A percentile compares a stretch with the other conserved stretches of the same genome.
Evolutionary conservation across 2,113 vertebrate genomes (phyloP).

Genomic region (Microcebus tavaratra): DNA sequence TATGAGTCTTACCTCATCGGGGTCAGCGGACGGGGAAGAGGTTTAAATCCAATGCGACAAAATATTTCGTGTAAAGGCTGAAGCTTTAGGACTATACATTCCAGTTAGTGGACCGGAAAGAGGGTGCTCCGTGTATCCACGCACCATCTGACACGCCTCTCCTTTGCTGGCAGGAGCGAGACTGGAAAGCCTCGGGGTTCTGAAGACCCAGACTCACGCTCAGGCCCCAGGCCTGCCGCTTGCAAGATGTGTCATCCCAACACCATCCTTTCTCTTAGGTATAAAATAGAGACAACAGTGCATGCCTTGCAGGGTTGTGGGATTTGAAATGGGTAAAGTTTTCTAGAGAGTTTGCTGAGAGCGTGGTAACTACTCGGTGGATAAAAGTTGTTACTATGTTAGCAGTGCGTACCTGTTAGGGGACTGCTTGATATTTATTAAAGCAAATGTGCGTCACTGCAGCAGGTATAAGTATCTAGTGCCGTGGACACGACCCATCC

Average conservation of each 20-base stretch:
- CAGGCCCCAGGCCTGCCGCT: neutral
- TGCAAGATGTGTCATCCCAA: neutral
- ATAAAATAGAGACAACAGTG: neutral
- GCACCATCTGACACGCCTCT: neutral
- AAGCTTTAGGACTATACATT: neutral
- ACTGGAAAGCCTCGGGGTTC: neutral
- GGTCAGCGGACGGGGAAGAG: neutral
- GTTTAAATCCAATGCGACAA: slow-evolving; percentile 10
- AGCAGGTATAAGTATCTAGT: too few relatives aligned
- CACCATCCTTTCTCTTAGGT: neutral
- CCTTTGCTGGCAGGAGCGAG: too few relatives aligned
- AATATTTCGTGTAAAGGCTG: neutral
- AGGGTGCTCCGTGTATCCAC: neutral
- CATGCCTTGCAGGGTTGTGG: neutral
- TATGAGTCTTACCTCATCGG: neutral
- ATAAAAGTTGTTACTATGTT: rapidly evolving
- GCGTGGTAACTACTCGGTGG: neutral
- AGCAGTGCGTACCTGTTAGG: neutral
- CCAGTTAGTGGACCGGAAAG: neutral
- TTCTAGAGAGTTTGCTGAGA: neutral
- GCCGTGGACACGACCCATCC: rapidly evolving
- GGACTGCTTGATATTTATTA: neutral
- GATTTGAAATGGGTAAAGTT: neutral
- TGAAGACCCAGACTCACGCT: neutral
- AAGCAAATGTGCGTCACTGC: neutral